These are phyloP conservation scores for Coracopsis vasa DNA, from an alignment of 2,113 vertebrate species.

Conservation along the genomic window DNA sequence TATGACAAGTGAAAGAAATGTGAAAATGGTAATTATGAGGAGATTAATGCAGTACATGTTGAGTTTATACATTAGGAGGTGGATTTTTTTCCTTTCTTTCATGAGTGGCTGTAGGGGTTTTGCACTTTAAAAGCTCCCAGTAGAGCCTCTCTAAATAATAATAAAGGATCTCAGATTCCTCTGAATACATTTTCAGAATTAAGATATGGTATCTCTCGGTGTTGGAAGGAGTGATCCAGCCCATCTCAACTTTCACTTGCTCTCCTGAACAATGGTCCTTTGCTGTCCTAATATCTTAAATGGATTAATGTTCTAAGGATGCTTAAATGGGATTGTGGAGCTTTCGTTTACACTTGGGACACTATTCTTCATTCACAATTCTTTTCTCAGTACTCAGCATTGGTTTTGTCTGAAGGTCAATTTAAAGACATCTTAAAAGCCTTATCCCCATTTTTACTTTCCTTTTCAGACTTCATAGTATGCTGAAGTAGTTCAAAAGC, in stretches of 20 bases:
- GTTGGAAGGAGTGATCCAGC: not conserved
- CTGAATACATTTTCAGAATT: not conserved
- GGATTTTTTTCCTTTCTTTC: not conserved
- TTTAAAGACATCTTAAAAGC: not conserved
- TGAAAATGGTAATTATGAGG: not conserved
- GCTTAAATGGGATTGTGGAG: conserved; percentile 23
- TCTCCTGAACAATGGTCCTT: not conserved
- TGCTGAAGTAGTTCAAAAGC: conserved; percentile 3
- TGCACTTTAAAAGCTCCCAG: not conserved
- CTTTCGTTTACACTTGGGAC: not conserved
- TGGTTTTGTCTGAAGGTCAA: not conserved
- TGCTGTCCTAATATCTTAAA: conserved; percentile 41
- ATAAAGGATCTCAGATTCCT: not conserved
- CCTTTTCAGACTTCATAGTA: not conserved
- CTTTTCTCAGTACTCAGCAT: not conserved
- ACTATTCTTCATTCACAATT: conserved; percentile 20
- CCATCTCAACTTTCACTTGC: not conserved
- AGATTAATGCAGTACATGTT: not conserved
- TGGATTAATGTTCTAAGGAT: conserved; percentile 40
- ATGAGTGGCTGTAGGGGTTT: not conserved
- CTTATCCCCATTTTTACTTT: not conserved
- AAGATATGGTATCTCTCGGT: not conserved
- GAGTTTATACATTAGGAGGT: not conserved
- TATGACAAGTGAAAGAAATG: conserved; percentile 3
- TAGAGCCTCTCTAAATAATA: not conserved